Conservation (phyloP, 1,140 invertebrate genomes). For the Alviniconcha marisindica region DNA sequence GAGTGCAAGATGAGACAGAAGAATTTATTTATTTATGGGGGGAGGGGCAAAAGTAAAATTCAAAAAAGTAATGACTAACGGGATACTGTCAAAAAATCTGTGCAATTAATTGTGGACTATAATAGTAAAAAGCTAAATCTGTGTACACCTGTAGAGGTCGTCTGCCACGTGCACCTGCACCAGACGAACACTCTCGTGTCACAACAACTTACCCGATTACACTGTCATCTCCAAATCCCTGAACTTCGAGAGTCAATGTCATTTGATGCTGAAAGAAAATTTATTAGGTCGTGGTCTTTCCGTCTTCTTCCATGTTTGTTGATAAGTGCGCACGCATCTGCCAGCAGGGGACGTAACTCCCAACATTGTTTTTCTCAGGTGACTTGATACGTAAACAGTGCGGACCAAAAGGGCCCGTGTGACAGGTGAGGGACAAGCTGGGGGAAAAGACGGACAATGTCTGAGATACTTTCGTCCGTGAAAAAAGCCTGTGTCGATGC, state of each 20-base stretch:
- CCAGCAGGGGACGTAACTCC: slow-evolving; percentile 33
- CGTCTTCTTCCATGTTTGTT: slow-evolving; percentile 49
- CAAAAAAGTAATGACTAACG: too few relatives aligned
- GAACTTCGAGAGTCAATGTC: background rate
- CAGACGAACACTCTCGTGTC: too few relatives aligned
- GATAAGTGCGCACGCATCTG: slow-evolving; percentile 51
- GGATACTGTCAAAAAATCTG: too few relatives aligned
- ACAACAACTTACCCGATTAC: background rate
- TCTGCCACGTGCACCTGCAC: too few relatives aligned
- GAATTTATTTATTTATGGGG: too few relatives aligned
- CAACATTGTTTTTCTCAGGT: background rate
- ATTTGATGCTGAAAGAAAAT: slow-evolving; percentile 11
- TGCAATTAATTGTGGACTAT: too few relatives aligned
- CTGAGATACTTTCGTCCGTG: background rate
- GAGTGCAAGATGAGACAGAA: too few relatives aligned
- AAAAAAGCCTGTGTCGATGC: background rate
- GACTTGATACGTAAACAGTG: background rate
- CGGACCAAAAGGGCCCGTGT: background rate
- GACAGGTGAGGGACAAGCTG: background rate
- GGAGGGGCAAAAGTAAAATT: too few relatives aligned
- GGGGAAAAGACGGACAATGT: background rate
- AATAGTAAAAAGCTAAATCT: too few relatives aligned
- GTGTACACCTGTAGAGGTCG: too few relatives aligned
- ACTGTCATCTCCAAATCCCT: background rate
- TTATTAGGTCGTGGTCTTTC: slow-evolving; percentile 27